Evolutionary conservation across 2,113 vertebrate genomes (phyloP).

Genomic region (Anseranas semipalmata): DNA sequence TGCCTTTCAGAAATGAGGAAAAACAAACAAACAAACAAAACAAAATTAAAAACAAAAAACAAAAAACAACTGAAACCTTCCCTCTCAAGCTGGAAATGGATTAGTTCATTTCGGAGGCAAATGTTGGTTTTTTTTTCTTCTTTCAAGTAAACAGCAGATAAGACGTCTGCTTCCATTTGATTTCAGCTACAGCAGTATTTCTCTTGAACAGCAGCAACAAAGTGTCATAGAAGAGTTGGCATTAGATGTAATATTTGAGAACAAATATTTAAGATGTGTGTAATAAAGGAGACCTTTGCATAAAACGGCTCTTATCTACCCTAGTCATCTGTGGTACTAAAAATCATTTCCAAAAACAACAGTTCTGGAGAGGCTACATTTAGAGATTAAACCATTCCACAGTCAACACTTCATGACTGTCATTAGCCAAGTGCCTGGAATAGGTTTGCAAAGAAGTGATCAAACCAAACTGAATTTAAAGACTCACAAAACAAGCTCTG

Average conservation of each 20-base stretch:
- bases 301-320: not conserved
- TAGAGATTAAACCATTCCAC: not conserved
- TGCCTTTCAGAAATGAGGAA: not conserved
- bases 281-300: slow-evolving; percentile 21
- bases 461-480: not conserved
- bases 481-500: not conserved
- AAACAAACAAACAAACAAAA: not conserved
- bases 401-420: not conserved
- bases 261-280: slow-evolving; percentile 12
- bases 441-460: not conserved
- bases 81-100: not conserved
- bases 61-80: not conserved
- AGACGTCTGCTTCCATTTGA: accelerated
- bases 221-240: not conserved
- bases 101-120: not conserved
- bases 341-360: not conserved
- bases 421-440: not conserved
- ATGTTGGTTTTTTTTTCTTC: not conserved
- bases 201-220: not conserved
- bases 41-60: accelerated
- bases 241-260: not conserved
- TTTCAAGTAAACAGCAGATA: not conserved
- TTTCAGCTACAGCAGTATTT: not conserved
- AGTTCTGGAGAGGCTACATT: not conserved
- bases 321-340: slow-evolving; percentile 1